phyloP scores from a whole-genome alignment of 2,888 invertebrate species.

The Labia minor region DNA sequence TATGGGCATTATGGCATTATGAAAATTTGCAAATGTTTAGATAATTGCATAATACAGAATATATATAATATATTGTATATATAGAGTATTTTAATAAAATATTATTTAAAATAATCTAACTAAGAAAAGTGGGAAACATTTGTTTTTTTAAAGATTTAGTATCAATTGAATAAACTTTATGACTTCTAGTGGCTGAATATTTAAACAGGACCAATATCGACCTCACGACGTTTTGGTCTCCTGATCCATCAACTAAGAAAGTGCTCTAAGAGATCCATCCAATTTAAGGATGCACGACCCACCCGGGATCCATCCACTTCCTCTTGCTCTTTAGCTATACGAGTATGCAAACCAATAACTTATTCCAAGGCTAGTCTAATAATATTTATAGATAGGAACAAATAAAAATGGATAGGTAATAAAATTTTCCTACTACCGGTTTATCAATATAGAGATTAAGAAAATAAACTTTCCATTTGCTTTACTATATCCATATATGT shows the following conservation, averaged over 20 bases:
- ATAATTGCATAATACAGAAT: no score
- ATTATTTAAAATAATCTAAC: no score
- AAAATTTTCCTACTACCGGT: background rate
- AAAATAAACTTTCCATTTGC: background rate
- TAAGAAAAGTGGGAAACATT: no score
- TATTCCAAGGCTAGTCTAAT: background rate
- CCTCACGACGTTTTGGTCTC: background rate
- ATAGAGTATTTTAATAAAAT: no score
- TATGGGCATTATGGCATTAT: no score
- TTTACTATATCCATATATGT: background rate
- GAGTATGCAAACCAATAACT: background rate
- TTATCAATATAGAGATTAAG: background rate
- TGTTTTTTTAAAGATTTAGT: no score
- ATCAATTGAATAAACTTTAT: background rate
- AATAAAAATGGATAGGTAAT: background rate
- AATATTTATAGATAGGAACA: conserved; percentile 4
- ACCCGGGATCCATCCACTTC: background rate
- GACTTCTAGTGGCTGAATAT: background rate
- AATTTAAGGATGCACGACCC: background rate
- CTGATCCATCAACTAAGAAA: background rate
- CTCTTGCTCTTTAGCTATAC: background rate
- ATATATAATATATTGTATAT: no score
- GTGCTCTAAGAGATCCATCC: background rate
- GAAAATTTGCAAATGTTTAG: no score
- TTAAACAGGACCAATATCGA: background rate